Base-by-base conservation (phyloP, 2,113 vertebrate species). In the Petrocephalus microphthalmus region DNA sequence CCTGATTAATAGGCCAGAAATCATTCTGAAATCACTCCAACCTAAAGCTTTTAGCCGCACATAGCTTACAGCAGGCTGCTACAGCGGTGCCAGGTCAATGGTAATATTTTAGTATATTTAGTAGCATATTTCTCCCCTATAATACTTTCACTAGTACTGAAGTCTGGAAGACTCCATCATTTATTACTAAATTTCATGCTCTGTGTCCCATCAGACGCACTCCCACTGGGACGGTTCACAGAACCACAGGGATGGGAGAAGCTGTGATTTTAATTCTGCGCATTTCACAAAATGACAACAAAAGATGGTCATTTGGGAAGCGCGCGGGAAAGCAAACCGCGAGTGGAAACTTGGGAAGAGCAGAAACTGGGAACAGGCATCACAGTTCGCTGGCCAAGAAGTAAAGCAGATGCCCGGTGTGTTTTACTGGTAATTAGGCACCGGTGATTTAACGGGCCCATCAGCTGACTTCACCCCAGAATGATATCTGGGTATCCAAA, bases 1-100 rank as follows among this genome's bases (percentile, higher is more conserved):
- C 45, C 45, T 49, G 81, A 83, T 83, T 83, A 83, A 83, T 47
- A 83, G 81, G 81, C 22, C 45, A 83, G 81, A 49, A 83, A 83
- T 83, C 81, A 83, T 83, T 83, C 22, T 83, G 45, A 83, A 83
- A 83, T 83, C 37, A 42, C 81, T 83, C 81, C 19, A 7, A 45
- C 45, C 60, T 83, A 83, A 83, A 83, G 81, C 81, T 83, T 83
- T 83, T 49, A 83, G 81, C 37, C 4, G 42, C 37, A 42, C 20
- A 47, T 49, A 45, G 20, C 81, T 49, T 83, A 49, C 47, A 83
- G 20, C 29, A 17, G 74, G 42, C 8, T 42, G 11, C 42, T 47
- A 47, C 5, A 49, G 45, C 3, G 3, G 3, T 22, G 81, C 20
- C 37, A 83, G 19, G 81, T 83, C 71, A 78, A 78, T 2, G 33